Evolutionary conservation across 2,797 vertebrate species (phyloP).

Genomic region (Acomys russatus): DNA sequence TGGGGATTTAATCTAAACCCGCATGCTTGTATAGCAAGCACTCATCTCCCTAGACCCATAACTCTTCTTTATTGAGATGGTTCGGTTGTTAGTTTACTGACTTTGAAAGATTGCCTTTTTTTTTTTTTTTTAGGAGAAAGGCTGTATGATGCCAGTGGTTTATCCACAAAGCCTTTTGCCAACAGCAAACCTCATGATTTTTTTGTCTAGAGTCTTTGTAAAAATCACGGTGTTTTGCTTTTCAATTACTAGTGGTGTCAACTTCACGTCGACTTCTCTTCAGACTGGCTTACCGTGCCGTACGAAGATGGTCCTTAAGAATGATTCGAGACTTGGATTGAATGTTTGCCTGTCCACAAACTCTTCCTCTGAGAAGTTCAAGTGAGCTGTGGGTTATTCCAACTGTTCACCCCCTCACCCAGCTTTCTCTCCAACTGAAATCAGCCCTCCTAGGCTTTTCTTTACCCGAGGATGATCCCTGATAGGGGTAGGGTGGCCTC

Average conservation of each 20-base stretch:
- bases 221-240: constrained; percentile 50
- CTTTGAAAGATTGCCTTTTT: constrained; percentile 45
- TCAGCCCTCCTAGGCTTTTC: not conserved
- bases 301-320: not conserved
- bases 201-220: constrained; percentile 62
- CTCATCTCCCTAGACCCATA: not conserved
- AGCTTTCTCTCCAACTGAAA: constrained; percentile 57
- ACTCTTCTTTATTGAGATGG: constrained; percentile 37
- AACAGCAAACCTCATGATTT: constrained; percentile 28
- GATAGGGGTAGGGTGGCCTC: not conserved
- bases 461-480: not conserved
- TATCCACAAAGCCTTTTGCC: constrained; percentile 12
- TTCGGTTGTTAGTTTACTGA: constrained; percentile 6
- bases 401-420: not conserved
- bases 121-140: not conserved
- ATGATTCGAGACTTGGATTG: not conserved
- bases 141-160: not conserved
- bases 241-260: not conserved
- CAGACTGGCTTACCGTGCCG: not conserved
- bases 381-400: constrained; percentile 29
- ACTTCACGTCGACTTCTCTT: not conserved
- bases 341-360: not conserved
- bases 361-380: not conserved
- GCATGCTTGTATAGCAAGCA: not conserved
- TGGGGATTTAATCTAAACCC: not conserved